A percentile compares a stretch with the other conserved stretches of the same genome.
Evolutionary conservation across 1,140 invertebrate genomes (phyloP).

Genomic region (Apis florea): DNA sequence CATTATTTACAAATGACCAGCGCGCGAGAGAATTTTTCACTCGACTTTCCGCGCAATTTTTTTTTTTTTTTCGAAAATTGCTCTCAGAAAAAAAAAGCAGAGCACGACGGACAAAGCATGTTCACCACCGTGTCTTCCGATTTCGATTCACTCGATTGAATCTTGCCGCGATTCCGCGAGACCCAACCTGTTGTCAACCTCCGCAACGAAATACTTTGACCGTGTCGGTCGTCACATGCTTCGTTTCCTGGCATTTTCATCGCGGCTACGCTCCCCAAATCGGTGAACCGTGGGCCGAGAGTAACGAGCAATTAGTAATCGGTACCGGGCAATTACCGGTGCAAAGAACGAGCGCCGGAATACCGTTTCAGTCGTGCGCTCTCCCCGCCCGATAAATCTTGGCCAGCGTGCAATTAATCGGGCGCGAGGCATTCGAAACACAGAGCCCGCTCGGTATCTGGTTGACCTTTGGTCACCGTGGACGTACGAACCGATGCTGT

Average conservation of each 20-base stretch:
- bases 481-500: slow-evolving; percentile 51
- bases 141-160: background rate
- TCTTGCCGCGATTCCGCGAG: too few relatives aligned
- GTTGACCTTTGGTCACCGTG: slow-evolving; percentile 71
- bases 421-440: slow-evolving; percentile 70
- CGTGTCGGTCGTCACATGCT: background rate
- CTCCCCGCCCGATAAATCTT: slow-evolving; percentile 69
- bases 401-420: slow-evolving; percentile 71
- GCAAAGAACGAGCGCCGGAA: slow-evolving; percentile 62
- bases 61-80: background rate
- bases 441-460: slow-evolving; percentile 65
- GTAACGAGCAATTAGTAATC: slow-evolving; percentile 68
- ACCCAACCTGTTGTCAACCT: background rate
- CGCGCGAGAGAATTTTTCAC: slow-evolving; percentile 14
- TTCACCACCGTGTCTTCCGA: too few relatives aligned
- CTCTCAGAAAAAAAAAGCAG: too few relatives aligned
- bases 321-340: slow-evolving; percentile 63
- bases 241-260: slow-evolving; percentile 36
- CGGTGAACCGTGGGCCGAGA: slow-evolving; percentile 24
- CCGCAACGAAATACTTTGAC: background rate
- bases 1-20: slow-evolving; percentile 62
- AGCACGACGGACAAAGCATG: too few relatives aligned
- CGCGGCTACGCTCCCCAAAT: slow-evolving; percentile 36
- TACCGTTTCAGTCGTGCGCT: slow-evolving; percentile 59
- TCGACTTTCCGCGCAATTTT: too few relatives aligned